Base-by-base conservation (phyloP, 2,888 invertebrate genomes). In the Hypselothyrea guttata region DNA sequence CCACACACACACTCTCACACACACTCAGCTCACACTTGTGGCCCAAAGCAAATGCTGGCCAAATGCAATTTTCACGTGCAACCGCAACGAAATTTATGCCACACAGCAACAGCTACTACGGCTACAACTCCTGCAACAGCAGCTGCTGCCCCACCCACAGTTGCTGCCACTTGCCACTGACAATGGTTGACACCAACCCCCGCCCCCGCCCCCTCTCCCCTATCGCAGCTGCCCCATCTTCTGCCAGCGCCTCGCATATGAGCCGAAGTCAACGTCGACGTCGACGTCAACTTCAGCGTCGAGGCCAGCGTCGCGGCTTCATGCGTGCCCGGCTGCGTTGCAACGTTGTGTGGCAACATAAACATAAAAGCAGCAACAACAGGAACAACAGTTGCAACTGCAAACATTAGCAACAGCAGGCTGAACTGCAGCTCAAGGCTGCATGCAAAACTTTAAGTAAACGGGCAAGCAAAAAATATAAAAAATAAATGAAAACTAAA, bases 41-140 rank as follows among this genome's bases (percentile, higher is more conserved):
- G 27, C 45, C 46, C 37, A 40, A 65, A 60, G 74, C 54, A 65
- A 75, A 64, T 66, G 82, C 60, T 73, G 71, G 82, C 71, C 77
- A 84, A 78, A 78, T 79, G 78, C 86, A 85, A 81, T 82, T 82
- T 82, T 84, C 81, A 82, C 86, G 81, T 82, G 81, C 81, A 86
- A 84, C 84, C 84, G 67, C 83, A 84, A 82, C 82, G 69, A 86
- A 86, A 84, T 84, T 84, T 84, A 84, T 84, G 86, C 84, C 83
- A 82, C 84, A 83, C 73, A 22, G 22, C 22, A 22, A 22, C 67
- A 70, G 70, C 64, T 64, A 64, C 63, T 61, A 59, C 62, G 77
- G 63, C 62, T 67, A 67, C 77, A 63, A 44, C 71, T 63, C 60
- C 49, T 44, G 35, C 57, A 30, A 40, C 60, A 46, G 33, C 66